Conservation (phyloP, 2,888 invertebrate genomes). For the Drosophila mimetica region DNA sequence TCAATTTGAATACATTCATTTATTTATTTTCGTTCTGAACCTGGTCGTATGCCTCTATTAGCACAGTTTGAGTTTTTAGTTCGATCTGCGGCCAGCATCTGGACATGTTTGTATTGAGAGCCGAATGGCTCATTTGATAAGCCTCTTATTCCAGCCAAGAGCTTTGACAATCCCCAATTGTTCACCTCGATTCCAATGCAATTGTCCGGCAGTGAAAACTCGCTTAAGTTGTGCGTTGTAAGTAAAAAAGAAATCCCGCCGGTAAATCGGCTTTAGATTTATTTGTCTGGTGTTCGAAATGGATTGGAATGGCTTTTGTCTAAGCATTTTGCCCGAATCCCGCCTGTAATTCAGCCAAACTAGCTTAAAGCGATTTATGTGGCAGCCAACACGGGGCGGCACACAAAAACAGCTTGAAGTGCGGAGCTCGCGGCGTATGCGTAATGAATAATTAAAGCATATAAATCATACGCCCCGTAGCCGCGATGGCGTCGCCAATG, state of each 20-base stretch:
- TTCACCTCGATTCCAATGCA: constrained; percentile 23
- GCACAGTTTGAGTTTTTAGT: constrained; percentile 7
- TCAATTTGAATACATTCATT: constrained; percentile 22
- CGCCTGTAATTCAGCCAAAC: constrained; percentile 40
- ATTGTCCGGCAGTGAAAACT: constrained; percentile 41
- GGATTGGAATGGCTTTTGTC: constrained; percentile 23
- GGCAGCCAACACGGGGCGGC: not conserved
- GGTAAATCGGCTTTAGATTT: constrained; percentile 48
- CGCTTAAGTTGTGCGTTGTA: constrained; percentile 1
- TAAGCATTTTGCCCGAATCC: constrained; percentile 22
- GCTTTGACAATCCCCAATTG: constrained; percentile 25
- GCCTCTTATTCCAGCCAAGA: constrained; percentile 30
- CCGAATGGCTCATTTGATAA: constrained; percentile 38
- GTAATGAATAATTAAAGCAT: constrained; percentile 71
- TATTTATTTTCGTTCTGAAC: constrained; percentile 25
- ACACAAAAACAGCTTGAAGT: constrained; percentile 11
- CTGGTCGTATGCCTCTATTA: not conserved
- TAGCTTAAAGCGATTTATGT: constrained; percentile 49
- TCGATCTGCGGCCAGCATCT: constrained; percentile 12
- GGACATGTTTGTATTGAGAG: constrained; percentile 26
- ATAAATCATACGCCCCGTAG: constrained; percentile 74
- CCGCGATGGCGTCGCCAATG: constrained; percentile 48
- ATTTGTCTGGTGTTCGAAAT: constrained; percentile 19
- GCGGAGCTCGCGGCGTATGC: constrained; percentile 32
- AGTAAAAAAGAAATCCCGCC: constrained; percentile 9